A percentile compares a stretch with the other conserved stretches of the same genome.
Conservation (phyloP, 2,888 invertebrate species). For the Nasonia oneida region DNA sequence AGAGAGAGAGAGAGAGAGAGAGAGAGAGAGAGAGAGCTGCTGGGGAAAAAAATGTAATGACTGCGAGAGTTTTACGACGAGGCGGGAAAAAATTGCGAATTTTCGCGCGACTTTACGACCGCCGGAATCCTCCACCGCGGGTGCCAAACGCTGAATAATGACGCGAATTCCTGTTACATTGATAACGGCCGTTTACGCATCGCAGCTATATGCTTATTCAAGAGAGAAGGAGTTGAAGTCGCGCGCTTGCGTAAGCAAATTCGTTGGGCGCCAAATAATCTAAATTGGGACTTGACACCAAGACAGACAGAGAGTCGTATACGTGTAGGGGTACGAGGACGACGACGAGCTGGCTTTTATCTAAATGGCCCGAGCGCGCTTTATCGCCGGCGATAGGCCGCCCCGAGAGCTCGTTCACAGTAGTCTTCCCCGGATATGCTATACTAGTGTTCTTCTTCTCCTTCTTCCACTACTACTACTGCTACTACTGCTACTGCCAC, state of each 20-base stretch:
- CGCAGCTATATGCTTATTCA: background rate
- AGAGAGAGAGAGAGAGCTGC: background rate
- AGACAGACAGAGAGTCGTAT: conserved; percentile 48
- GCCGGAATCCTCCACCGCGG: background rate
- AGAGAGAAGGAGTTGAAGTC: background rate
- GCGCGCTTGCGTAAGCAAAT: background rate
- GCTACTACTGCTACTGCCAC: background rate
- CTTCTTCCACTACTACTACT: conserved; percentile 31
- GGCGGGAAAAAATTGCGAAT: conserved; percentile 44
- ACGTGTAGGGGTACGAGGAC: conserved; percentile 54
- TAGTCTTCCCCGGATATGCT: conserved; percentile 22
- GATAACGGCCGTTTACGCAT: background rate
- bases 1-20: conserved; percentile 21
- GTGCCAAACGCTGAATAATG: background rate
- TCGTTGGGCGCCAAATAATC: conserved; percentile 50
- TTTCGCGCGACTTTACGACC: background rate
- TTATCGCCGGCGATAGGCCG: conserved; percentile 64
- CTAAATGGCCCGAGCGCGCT: conserved; percentile 71
- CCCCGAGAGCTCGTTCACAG: conserved; percentile 40
- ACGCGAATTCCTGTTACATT: background rate
- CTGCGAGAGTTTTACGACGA: conserved; percentile 22
- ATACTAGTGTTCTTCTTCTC: background rate
- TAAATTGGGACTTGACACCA: conserved; percentile 44
- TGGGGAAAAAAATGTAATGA: conserved; percentile 48
- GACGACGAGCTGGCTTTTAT: conserved; percentile 74